Conservation (phyloP, 2,113 vertebrate genomes). For the Pleuronectes platessa region DNA sequence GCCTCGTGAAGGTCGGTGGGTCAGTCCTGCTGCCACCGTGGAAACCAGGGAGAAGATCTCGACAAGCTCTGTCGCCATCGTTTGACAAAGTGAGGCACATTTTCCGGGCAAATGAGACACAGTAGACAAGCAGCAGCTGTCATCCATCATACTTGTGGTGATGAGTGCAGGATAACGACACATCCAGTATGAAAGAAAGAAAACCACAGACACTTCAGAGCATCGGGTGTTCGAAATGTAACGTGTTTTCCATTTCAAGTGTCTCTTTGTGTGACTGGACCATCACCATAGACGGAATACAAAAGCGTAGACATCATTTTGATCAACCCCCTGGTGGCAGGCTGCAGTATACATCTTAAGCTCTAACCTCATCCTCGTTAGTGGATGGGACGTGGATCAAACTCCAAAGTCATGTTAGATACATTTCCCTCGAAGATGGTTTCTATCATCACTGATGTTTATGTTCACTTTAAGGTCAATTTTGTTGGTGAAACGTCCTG, state of each 20-base stretch:
- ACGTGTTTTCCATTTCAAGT: slow-evolving; percentile 35
- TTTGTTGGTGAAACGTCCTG: too few relatives aligned
- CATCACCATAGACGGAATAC: neutral
- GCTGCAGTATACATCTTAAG: neutral
- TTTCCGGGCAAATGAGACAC: slow-evolving; percentile 66
- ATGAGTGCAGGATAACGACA: slow-evolving; percentile 51
- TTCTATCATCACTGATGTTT: too few relatives aligned
- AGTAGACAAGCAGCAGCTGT: slow-evolving; percentile 50
- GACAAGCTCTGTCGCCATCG: slow-evolving; percentile 64
- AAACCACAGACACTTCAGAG: slow-evolving; percentile 22
- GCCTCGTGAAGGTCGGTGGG: slow-evolving; percentile 45
- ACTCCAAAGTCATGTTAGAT: too few relatives aligned
- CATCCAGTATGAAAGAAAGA: slow-evolving; percentile 29
- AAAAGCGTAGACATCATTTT: neutral
- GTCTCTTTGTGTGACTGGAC: slow-evolving; percentile 24
- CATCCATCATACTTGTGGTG: slow-evolving; percentile 52
- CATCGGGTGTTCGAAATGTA: slow-evolving; percentile 16
- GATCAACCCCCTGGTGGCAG: neutral
- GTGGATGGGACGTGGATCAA: too few relatives aligned
- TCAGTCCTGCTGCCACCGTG: slow-evolving; percentile 22
- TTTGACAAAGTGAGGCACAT: slow-evolving; percentile 64
- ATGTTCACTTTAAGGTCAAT: too few relatives aligned
- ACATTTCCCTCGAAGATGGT: too few relatives aligned
- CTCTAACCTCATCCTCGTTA: too few relatives aligned
- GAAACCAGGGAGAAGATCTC: slow-evolving; percentile 46